Conservation (phyloP, 2,113 vertebrate genomes). For the Oreochromis spilurus region DNA sequence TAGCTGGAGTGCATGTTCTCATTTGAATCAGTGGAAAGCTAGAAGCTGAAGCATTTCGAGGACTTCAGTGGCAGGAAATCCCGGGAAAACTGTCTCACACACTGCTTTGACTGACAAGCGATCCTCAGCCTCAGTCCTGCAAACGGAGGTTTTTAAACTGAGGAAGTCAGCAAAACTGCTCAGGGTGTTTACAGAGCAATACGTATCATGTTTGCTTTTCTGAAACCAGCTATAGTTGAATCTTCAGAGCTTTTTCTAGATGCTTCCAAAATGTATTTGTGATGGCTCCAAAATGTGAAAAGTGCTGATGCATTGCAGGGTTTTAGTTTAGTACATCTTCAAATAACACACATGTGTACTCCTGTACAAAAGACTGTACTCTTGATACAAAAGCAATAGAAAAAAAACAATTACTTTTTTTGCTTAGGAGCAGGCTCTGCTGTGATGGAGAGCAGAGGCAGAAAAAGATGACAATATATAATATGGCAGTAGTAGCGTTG, state of each 20-base stretch:
- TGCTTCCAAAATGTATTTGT: background rate
- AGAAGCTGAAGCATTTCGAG: background rate
- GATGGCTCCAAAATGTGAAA: background rate
- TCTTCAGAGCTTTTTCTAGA: background rate
- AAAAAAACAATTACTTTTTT: background rate
- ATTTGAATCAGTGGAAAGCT: background rate
- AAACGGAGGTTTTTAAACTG: background rate
- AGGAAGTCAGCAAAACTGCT: background rate
- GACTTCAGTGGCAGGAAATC: background rate
- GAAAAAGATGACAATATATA: background rate
- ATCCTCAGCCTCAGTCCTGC: background rate
- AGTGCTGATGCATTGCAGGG: background rate
- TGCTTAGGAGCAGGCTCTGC: background rate
- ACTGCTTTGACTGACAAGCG: background rate
- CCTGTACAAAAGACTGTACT: background rate
- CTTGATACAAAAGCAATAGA: background rate
- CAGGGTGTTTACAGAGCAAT: background rate
- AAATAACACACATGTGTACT: background rate
- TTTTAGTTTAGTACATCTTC: background rate
- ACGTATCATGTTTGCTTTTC: background rate
- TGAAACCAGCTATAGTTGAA: background rate
- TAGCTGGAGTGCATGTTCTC: background rate
- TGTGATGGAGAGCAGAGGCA: background rate
- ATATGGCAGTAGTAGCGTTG: rapidly evolving
- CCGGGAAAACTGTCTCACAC: background rate